Conservation (phyloP, 2,888 invertebrate species). For the Criorhina ranunculi region DNA sequence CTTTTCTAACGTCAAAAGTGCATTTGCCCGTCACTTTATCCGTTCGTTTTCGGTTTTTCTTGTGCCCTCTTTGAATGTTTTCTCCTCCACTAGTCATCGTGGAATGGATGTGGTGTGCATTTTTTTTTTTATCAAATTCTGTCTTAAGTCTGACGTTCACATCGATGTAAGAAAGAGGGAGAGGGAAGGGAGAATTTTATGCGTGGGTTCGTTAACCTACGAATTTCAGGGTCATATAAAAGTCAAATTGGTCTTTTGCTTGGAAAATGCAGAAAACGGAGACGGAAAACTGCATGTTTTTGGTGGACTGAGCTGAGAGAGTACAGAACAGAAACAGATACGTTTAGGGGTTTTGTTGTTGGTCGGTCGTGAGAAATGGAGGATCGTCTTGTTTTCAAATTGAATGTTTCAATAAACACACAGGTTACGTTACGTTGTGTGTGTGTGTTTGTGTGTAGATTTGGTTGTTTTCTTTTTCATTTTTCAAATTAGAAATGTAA, state of each 20-base stretch:
- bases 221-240: constrained; percentile 80
- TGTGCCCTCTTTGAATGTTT: constrained; percentile 28
- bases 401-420: constrained; percentile 61
- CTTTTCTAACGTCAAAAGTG: constrained; percentile 4
- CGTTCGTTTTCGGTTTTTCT: constrained; percentile 34
- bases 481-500: constrained; percentile 59
- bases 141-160: constrained; percentile 45
- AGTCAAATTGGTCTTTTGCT: constrained; percentile 77
- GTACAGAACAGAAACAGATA: constrained; percentile 8
- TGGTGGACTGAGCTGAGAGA: constrained; percentile 5
- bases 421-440: constrained; percentile 16
- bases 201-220: constrained; percentile 80
- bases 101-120: constrained; percentile 44
- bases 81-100: neutral
- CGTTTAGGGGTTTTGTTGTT: constrained; percentile 40
- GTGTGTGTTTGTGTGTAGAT: neutral
- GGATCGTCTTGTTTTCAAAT: constrained; percentile 43
- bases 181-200: constrained; percentile 45
- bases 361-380: constrained; percentile 39
- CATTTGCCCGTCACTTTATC: constrained; percentile 20
- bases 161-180: neutral
- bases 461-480: constrained; percentile 21
- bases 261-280: constrained; percentile 49
- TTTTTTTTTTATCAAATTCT: constrained; percentile 42
- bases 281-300: constrained; percentile 57